Evolutionary conservation across 2,888 invertebrate species (phyloP).

Genomic region (Melipona bicolor): DNA sequence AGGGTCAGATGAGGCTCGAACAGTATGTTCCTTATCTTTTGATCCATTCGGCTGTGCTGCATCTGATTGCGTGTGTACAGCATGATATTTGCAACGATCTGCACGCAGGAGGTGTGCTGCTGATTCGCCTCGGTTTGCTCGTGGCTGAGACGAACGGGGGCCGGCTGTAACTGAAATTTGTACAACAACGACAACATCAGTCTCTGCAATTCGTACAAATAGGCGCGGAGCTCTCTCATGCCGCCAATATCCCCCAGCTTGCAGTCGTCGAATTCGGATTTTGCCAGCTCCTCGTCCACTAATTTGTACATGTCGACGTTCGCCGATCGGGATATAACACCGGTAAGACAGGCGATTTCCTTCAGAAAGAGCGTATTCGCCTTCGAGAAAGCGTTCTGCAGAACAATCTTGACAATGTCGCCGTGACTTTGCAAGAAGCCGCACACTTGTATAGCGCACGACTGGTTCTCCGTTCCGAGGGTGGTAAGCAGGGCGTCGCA

Average conservation of each 20-base stretch:
- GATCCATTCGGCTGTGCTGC: conserved; percentile 82
- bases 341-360: conserved; percentile 92
- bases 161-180: conserved; percentile 86
- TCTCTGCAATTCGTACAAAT: conserved; percentile 89
- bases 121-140: conserved; percentile 71
- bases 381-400: conserved; percentile 89
- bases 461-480: conserved; percentile 93
- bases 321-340: conserved; percentile 89
- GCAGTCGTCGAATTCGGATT: conserved; percentile 68
- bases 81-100: conserved; percentile 90
- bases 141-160: conserved; percentile 57
- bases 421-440: conserved; percentile 92
- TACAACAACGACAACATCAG: conserved; percentile 91
- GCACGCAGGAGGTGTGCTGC: conserved; percentile 78
- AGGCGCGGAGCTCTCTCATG: conserved; percentile 85
- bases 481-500: conserved; percentile 93
- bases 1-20: conserved; percentile 79
- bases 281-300: conserved; percentile 80
- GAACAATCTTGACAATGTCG: conserved; percentile 91
- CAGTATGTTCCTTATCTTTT: conserved; percentile 80
- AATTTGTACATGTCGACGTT: conserved; percentile 83
- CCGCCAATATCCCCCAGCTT: conserved; percentile 76
- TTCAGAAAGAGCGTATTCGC: conserved; percentile 88
- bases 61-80: conserved; percentile 89
- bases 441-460: conserved; percentile 92